Conservation (phyloP, 2,888 invertebrate genomes). For the Mellilla xanthometata region DNA sequence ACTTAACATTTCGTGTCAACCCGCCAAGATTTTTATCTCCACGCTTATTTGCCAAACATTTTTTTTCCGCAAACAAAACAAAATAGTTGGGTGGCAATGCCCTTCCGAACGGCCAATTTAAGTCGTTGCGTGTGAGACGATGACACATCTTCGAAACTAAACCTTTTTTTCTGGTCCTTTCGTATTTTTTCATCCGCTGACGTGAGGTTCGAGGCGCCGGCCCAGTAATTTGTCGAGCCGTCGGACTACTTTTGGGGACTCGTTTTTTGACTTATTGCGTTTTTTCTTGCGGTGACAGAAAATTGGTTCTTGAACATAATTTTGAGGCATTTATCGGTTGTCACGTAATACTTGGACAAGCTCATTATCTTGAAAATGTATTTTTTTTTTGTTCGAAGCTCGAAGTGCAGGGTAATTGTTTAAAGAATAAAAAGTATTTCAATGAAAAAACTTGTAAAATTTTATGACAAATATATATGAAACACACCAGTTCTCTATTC, state of each 20-base stretch:
- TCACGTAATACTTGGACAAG: too few species aligned
- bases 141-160: slow-evolving; percentile 64
- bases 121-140: slow-evolving; percentile 58
- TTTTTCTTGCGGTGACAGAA: slow-evolving; percentile 43
- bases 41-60: slow-evolving; percentile 10
- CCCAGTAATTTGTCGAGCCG: slow-evolving; percentile 67
- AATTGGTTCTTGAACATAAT: slow-evolving; percentile 45
- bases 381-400: too few species aligned
- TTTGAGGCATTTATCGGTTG: slow-evolving; percentile 36
- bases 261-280: slow-evolving; percentile 39
- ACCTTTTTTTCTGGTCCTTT: slow-evolving; percentile 32
- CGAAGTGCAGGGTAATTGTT: too few species aligned
- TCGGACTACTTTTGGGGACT: slow-evolving; percentile 35
- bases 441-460: too few species aligned
- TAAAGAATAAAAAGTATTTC: too few species aligned
- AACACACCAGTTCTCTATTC: too few species aligned
- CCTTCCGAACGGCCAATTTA: slow-evolving; percentile 42
- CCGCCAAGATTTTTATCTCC: not conserved
- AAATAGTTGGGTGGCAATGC: slow-evolving; percentile 46
- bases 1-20: not conserved
- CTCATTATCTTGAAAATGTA: too few species aligned
- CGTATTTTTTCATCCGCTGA: slow-evolving; percentile 37
- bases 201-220: slow-evolving; percentile 63
- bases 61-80: slow-evolving; percentile 13
- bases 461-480: too few species aligned